Conservation (phyloP, 2,797 vertebrate genomes). For the Myoxocephalus aenaeus region DNA sequence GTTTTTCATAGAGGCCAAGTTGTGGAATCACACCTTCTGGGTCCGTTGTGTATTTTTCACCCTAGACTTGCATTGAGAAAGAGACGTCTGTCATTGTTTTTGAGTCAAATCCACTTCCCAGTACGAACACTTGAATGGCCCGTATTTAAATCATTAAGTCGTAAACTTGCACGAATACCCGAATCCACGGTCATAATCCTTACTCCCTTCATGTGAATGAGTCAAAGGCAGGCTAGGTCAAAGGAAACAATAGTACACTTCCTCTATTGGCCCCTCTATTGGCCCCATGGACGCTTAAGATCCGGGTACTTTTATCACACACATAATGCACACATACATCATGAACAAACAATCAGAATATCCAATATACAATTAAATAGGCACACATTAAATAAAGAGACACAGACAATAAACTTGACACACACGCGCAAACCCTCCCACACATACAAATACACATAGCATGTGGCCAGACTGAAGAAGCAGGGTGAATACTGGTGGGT, state of each 20-base stretch:
- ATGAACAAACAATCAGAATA: constrained; percentile 17
- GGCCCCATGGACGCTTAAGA: not conserved
- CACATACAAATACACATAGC: constrained; percentile 21
- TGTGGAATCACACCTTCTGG: not conserved
- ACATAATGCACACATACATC: not conserved
- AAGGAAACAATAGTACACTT: not conserved
- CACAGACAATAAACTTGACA: constrained; percentile 20
- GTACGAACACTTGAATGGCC: not conserved
- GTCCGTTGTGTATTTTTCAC: not conserved
- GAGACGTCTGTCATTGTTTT: not conserved
- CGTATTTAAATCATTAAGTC: not conserved
- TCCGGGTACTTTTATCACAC: not conserved
- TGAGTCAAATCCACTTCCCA: not conserved
- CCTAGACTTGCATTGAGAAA: not conserved
- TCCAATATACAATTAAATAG: not conserved
- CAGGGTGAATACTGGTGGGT: constrained; percentile 36
- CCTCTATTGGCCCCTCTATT: not conserved
- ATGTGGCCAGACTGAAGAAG: constrained; percentile 43
- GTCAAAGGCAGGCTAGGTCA: not conserved
- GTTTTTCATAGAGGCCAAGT: not conserved
- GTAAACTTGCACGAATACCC: not conserved
- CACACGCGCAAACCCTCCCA: constrained; percentile 21
- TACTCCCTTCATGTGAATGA: not conserved
- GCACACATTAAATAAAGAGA: constrained; percentile 15
- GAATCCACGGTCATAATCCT: not conserved